These are phyloP conservation scores for Myiotriccus ornatus DNA, from an alignment of 2,797 vertebrate species.

Conservation along the genomic window DNA sequence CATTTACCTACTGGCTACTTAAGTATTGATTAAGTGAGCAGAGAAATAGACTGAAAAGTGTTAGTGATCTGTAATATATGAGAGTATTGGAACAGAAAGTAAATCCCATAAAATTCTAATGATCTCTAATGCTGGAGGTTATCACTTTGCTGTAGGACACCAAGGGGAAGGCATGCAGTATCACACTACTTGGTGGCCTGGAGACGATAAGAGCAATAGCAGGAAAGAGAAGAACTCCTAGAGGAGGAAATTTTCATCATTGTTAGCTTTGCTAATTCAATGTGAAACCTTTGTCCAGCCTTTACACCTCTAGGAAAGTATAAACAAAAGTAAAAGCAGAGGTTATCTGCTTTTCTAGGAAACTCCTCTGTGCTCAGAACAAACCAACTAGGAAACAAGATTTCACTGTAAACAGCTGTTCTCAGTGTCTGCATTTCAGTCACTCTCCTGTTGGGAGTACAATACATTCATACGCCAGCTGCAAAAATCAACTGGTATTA, in stretches of 20 bases:
- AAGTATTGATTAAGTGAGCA: not conserved
- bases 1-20: not conserved
- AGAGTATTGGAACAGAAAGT: not conserved
- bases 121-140: not conserved
- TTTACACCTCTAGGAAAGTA: not conserved
- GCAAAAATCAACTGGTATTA: conserved; percentile 3
- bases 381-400: not conserved
- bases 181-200: not conserved
- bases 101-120: not conserved
- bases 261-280: not conserved
- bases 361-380: not conserved
- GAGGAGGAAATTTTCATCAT: not conserved
- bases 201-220: not conserved
- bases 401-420: conserved; percentile 10
- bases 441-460: not conserved
- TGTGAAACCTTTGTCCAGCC: not conserved
- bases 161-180: not conserved
- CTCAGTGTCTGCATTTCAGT: not conserved
- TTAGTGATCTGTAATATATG: not conserved
- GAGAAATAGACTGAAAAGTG: not conserved
- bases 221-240: not conserved
- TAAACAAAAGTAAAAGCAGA: not conserved
- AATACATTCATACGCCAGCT: not conserved
- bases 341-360: not conserved
- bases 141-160: not conserved